These are phyloP conservation scores for Pica pica DNA, from an alignment of 2,113 vertebrate species.

Conservation along the genomic window DNA sequence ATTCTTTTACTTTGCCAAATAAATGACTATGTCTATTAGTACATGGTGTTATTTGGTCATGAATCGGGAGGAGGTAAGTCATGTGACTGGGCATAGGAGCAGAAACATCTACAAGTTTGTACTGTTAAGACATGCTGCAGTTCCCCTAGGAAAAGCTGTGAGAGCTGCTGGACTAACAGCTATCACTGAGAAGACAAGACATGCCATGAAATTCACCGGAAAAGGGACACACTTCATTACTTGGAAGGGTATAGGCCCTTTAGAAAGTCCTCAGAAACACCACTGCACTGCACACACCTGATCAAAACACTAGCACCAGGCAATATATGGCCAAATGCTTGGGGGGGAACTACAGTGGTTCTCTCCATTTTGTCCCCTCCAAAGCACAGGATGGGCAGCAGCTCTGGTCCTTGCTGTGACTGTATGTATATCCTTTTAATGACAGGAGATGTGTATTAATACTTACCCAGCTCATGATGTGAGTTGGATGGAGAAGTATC, in stretches of 20 bases:
- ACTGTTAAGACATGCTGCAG: background rate
- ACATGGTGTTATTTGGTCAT: background rate
- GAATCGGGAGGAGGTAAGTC: background rate
- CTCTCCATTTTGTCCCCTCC: background rate
- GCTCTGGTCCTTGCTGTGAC: background rate
- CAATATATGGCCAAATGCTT: fast-evolving
- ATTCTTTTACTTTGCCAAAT: background rate
- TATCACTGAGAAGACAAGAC: background rate
- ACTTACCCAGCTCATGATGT: background rate
- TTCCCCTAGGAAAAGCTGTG: background rate
- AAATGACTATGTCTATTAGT: background rate
- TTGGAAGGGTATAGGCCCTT: background rate
- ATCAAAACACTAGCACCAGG: background rate
- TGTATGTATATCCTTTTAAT: background rate
- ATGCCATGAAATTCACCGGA: background rate
- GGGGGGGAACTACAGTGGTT: background rate
- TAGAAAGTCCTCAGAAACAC: background rate
- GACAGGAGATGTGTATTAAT: background rate
- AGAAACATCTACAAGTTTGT: background rate
- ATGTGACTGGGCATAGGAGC: background rate
- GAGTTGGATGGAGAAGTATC: background rate
- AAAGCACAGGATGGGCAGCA: background rate
- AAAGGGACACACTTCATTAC: background rate
- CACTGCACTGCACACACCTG: background rate
- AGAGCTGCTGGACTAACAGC: background rate